Evolutionary conservation across 2,888 invertebrate genomes (phyloP), one percentile per base, ranked within the genome.

Genomic region (Ypsolopha sequella): DNA sequence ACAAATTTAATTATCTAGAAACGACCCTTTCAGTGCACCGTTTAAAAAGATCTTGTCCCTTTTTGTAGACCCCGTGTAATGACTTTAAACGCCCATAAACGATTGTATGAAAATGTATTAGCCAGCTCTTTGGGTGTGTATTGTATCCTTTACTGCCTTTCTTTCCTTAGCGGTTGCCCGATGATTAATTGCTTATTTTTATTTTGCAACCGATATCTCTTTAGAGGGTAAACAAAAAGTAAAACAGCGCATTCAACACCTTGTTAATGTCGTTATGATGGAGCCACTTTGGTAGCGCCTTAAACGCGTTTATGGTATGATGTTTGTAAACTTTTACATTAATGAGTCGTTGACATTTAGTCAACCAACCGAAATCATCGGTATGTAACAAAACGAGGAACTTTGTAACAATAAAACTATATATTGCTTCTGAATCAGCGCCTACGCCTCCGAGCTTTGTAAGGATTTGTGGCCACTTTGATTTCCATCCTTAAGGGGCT

Each of bases 1-100:
- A 85, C 80, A 82, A 85, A 85, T 86, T 86, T 81, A 85, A 85
- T 86, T 82, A 85, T 81, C 80, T 73, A 70, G 66, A 73, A 69
- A 71, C 64, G 64, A 62, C 70, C 76, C 66, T 72, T 80, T 77
- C 69, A 73, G 70, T 68, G 63, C 41, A 36, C 63, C 72, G 72
- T 71, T 80, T 75, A 77, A 75, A 77, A 75, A 71, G 71, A 70
- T 76, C 76, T 66, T 63, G 68, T 66, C 64, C 65, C 61, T 63
- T 65, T 75, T 80, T 82, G 75, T 78, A 65, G 73, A 63, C 70
- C 71, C 76, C 78, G 75, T 80, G 74, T 85, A 85, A 84, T 85
- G 85, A 77, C 75, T 80, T 77, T 69, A 80, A 77, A 71, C 75
- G 71, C 66, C 73, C 74, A 73, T 80, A 80, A 80, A 80, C 61